These are phyloP conservation scores for Cephalopachus bancanus DNA, from an alignment of 2,797 vertebrate genomes.

Conservation along the genomic window DNA sequence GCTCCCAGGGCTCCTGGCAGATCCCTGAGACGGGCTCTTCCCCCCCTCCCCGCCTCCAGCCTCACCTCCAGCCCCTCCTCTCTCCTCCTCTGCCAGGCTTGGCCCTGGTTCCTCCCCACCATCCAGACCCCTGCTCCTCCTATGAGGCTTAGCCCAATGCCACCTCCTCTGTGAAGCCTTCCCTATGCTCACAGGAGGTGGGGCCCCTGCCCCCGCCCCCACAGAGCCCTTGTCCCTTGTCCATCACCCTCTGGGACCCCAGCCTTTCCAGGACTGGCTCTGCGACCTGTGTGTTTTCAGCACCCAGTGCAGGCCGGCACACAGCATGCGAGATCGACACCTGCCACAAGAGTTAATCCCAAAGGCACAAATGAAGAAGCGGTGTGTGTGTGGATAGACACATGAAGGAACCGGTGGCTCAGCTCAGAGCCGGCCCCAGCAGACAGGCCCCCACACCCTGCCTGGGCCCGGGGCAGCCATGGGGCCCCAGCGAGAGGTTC, in stretches of 20 bases:
- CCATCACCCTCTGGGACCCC: neutral
- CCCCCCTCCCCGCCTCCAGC: neutral
- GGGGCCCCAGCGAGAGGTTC: neutral
- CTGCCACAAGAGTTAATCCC: neutral
- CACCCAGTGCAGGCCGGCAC: neutral
- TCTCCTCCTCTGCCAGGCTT: neutral
- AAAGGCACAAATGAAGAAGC: neutral
- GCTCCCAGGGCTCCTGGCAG: neutral
- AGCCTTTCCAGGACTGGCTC: neutral
- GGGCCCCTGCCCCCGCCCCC: too few species aligned
- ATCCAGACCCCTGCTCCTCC: neutral
- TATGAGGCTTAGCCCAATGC: neutral
- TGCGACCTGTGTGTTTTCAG: too few species aligned
- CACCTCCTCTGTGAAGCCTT: neutral
- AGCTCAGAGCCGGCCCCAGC: neutral
- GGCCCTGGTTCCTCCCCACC: neutral
- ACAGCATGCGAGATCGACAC: neutral
- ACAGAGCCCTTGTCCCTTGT: neutral
- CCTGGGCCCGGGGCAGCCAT: neutral
- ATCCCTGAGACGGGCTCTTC: neutral
- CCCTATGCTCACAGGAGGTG: neutral
- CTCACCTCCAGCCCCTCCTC: neutral
- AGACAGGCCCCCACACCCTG: neutral
- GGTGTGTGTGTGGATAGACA: neutral
- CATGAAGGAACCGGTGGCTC: rapidly evolving